Evolutionary conservation across 2,888 invertebrate genomes (phyloP), one percentile per base, ranked within the genome.

Genomic region (Omphaloscelis lunosa): DNA sequence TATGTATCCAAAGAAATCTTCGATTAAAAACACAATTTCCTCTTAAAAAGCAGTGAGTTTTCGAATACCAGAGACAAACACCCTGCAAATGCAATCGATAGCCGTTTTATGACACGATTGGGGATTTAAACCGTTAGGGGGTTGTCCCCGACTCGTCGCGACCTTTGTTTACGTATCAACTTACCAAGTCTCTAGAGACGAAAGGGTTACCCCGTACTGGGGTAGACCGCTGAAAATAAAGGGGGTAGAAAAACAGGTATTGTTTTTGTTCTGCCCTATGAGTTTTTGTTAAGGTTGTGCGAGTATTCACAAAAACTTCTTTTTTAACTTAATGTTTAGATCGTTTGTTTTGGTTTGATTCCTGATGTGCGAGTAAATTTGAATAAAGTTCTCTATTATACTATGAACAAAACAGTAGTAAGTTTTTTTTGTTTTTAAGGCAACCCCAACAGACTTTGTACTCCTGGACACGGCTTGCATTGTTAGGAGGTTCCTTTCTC

Each of bases 91-190:
- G 58, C 29, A 76, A 82, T 82, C 75, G 75, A 79, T 81, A 63
- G 73, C 5, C 56, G 71, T 75, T 85, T 71, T 79, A 82, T 77
- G 79, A 71, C 17, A n/a, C 65, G 27, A 48, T 70, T 67, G 51
- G 48, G 56, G 72, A 70, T 70, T 72, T 73, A 62, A 80, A 79
- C 65, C 79, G 73, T 79, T 77, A 74, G 34, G 71, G 82, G 76
- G 74, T 83, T 80, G 66, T 73, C 65, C 65, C 48, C 27, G 45
- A 65, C 66, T 51, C 20, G 20, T 58, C 20, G 27, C 39, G 58
- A 76, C 45, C 71, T 72, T 66, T 82, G 81, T 86, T 79, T 83
- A 62, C 27, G 23, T 62, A 3, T 12, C 45, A 45, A 45, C 15
- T 45, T 45, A 41, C 68, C 12, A 23, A 68, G 51, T 72, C 79